Evolutionary conservation across 2,797 vertebrate genomes (phyloP), one percentile per base, ranked within the genome.

Genomic region (Notoglanidium macrostoma): DNA sequence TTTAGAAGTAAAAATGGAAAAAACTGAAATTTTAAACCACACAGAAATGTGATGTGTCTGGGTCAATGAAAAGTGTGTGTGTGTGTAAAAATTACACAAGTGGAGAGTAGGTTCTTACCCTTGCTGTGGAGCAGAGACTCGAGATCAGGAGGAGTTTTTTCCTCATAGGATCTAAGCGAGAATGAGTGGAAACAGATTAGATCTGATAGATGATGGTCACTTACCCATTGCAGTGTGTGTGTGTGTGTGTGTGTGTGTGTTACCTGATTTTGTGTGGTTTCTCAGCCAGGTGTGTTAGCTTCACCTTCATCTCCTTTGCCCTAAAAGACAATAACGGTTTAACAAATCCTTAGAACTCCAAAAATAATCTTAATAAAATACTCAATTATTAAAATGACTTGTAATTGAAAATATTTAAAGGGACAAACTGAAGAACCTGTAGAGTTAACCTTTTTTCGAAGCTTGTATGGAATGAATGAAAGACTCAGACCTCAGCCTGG

Each of bases 241-340:
- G 76, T 57, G 76, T 78, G 51, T 79, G 54, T 61, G 57, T 15
- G 61, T 44, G 77, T 61, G 23, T 51, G 23, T 14, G 65, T 91
- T 94, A 95, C 95, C 91, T 95, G 85, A 92, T 91, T 88, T 93
- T 95, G 87, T 95, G 89, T 1, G 89, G 91, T 44, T 90, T 92
- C 46, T 95, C 95, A 49, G 94, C 90, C 91, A 95, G 90, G 81
- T 95, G 94, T 88, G 92, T 92, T 3, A 95, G 85, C 92, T 94
- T 95, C 87, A 95, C 92, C 79, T 94, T 89, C 94, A 96, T 95
- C 86, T 61, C 94, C 57, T 96, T 96, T 57, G 95, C 95, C 94
- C 95, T 96, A 89, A 92, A 93, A 94, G 80, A 81, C 35, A 68
- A 49, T 51, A 57, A 51, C 15, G 4, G 5, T 49, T 67, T 40